Base-by-base conservation (phyloP, 2,888 invertebrate genomes). In the Ischnus inquisitorius region DNA sequence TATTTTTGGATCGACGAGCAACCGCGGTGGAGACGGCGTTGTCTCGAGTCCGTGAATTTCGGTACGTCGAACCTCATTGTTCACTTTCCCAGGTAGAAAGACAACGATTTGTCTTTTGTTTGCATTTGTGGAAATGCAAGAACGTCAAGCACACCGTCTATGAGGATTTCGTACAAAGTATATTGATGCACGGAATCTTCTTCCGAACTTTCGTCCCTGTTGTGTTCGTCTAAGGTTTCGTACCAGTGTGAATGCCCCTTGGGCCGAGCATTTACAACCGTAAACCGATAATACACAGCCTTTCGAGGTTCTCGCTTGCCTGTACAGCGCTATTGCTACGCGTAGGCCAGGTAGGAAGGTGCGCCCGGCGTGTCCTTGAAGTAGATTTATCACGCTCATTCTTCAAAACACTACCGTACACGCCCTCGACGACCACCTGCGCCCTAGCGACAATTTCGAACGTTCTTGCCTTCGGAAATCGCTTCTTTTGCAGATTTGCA, bases 21-120 rank as follows among this genome's bases (percentile, higher is more conserved):
- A 62, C 41, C 72, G 34, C 67, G 12, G n/a, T 62, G 74, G 68
- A 64, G 25, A 46, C n/a, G 12, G 68, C 48, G 39, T 10, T 69
- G 75, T 76, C 60, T 79, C 64, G 43, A 28, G 77, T 75, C 79
- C 76, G 83, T 86, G 89, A 89, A 88, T 91, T 89, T 87, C 87
- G 88, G 84, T 88, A 87, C 80, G 88, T 83, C 43, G 79, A 83
- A 72, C 86, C 85, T 90, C 90, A 89, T 90, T 90, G 90, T 89
- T 89, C 22, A 10, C 22, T 86, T 51, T 69, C 80, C 84, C 90
- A 91, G 90, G 90, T 90, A 90, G 88, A 88, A 87, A 87, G 86
- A 81, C 54, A 88, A 89, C 87, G 86, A 89, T 87, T 89, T 87
- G 82, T 78, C 82, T 85, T 87, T 87, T 86, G 87, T 88, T 88